Conservation (phyloP, 2,888 invertebrate species). For the Pollenia angustigena region DNA sequence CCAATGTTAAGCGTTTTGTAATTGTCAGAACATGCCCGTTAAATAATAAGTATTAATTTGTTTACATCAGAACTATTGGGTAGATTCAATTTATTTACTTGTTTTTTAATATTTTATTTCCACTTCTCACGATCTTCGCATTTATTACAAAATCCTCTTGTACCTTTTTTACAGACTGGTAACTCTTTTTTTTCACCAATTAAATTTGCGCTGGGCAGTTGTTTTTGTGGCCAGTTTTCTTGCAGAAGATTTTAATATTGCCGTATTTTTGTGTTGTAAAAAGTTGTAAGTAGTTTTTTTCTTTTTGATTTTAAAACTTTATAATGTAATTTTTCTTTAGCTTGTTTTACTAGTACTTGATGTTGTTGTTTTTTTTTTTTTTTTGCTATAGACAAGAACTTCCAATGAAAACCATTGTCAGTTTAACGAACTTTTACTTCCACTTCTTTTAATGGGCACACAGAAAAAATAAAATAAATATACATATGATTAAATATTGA, state of each 20-base stretch:
- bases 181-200: background rate
- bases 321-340: constrained; percentile 19
- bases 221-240: background rate
- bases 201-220: background rate
- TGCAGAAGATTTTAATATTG: constrained; percentile 10
- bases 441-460: constrained; percentile 38
- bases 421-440: constrained; percentile 75
- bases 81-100: no score
- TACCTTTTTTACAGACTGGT: background rate
- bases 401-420: constrained; percentile 69
- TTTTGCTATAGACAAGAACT: constrained; percentile 40
- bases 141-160: background rate
- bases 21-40: no score
- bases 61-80: no score
- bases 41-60: no score
- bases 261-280: constrained; percentile 7
- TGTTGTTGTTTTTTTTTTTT: background rate
- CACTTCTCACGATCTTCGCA: background rate
- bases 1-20: no score
- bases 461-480: background rate
- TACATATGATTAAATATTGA: constrained; percentile 14
- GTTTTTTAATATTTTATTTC: no score
- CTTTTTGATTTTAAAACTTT: constrained; percentile 22
- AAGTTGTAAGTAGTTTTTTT: constrained; percentile 7
- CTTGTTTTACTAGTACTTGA: constrained; percentile 18